Evolutionary conservation across 2,888 invertebrate species (phyloP).

Genomic region (Acanthosepion lycidas): DNA sequence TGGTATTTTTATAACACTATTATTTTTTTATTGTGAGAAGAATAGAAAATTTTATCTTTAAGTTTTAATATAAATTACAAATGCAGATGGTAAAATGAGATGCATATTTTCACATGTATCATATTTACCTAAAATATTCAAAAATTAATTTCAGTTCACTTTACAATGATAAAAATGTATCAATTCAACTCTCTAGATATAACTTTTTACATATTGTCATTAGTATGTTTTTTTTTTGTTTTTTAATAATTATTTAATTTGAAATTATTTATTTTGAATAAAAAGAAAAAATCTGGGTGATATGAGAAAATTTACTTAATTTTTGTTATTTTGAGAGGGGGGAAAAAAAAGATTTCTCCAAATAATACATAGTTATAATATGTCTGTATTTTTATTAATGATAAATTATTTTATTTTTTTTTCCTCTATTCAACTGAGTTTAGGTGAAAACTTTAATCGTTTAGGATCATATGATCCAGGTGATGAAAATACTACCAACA

Average conservation of each 20-base stretch:
- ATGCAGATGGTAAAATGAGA: too few species aligned
- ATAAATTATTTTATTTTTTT: not conserved
- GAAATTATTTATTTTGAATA: not conserved
- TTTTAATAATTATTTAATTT: not conserved
- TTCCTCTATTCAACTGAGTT: constrained; percentile 36
- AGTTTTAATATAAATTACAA: too few species aligned
- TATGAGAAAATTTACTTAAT: not conserved
- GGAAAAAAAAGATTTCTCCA: too few species aligned
- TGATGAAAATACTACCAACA: constrained; percentile 97
- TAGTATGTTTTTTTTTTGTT: not conserved
- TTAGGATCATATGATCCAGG: constrained; percentile 76
- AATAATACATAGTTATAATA: not conserved
- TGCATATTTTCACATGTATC: too few species aligned
- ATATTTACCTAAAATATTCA: too few species aligned
- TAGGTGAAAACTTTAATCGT: constrained; percentile 48
- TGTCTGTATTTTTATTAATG: not conserved
- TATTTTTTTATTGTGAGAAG: too few species aligned
- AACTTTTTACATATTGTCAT: not conserved
- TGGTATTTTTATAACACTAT: too few species aligned
- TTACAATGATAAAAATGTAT: too few species aligned
- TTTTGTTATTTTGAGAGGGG: not conserved
- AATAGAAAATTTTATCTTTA: too few species aligned
- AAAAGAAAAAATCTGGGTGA: not conserved
- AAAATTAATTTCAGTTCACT: too few species aligned
- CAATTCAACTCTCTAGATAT: too few species aligned